Evolutionary conservation across 2,888 invertebrate species (phyloP).

Genomic region (Drosophila paramelanica): DNA sequence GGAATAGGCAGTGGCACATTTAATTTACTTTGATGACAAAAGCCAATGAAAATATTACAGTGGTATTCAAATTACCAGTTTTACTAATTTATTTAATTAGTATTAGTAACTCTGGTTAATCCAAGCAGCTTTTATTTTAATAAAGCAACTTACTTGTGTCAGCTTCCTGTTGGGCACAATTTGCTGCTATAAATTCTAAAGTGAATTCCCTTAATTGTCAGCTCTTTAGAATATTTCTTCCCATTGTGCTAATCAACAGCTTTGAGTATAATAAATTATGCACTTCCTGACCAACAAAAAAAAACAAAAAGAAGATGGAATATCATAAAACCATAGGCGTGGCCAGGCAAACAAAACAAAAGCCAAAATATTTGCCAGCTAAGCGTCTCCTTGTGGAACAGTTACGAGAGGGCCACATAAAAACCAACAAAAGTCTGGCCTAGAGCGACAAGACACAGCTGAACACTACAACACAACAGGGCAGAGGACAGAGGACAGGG

Average conservation of each 20-base stretch:
- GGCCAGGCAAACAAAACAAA: slow-evolving; percentile 52
- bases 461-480: slow-evolving; percentile 27
- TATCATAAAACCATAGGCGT: slow-evolving; percentile 37
- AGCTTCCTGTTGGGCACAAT: slow-evolving; percentile 1
- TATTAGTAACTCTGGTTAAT: not conserved
- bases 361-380: slow-evolving; percentile 61
- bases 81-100: not conserved
- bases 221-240: slow-evolving; percentile 40
- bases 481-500: slow-evolving; percentile 31
- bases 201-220: slow-evolving; percentile 46
- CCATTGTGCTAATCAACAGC: slow-evolving; percentile 43
- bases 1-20: slow-evolving; percentile 36
- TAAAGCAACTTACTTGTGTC: not conserved
- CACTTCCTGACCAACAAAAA: slow-evolving; percentile 27
- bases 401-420: slow-evolving; percentile 45
- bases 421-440: slow-evolving; percentile 52
- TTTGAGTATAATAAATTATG: slow-evolving; percentile 62
- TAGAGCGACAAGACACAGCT: slow-evolving; percentile 49
- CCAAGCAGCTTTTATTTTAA: too few relatives aligned
- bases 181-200: slow-evolving; percentile 1
- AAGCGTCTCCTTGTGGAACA: slow-evolving; percentile 49
- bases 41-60: slow-evolving; percentile 11
- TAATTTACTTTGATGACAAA: slow-evolving; percentile 35
- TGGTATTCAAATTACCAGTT: not conserved
- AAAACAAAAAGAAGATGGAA: not conserved